Conservation (phyloP, 1,140 invertebrate species). For the Drosophila serrata region DNA sequence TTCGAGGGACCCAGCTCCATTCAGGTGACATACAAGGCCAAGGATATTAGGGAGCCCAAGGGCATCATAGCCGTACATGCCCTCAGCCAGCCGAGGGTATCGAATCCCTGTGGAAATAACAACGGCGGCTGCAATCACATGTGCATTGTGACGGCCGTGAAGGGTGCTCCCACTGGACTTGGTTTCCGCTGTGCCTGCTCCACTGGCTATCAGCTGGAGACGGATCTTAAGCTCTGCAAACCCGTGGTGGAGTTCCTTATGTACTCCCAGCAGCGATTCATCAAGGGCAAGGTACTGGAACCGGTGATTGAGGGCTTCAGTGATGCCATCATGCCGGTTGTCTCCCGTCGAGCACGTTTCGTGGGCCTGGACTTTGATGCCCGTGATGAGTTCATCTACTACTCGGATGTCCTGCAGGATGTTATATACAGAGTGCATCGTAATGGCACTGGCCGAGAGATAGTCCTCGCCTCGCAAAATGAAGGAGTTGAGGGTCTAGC, state of each 20-base stretch:
- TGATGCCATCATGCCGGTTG: slow-evolving; percentile 96
- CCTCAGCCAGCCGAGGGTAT: slow-evolving; percentile 90
- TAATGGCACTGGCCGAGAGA: slow-evolving; percentile 95
- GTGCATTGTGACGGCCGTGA: slow-evolving; percentile 95
- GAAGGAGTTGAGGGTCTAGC: slow-evolving; percentile 98
- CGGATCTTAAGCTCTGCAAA: slow-evolving; percentile 93
- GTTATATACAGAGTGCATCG: slow-evolving; percentile 97
- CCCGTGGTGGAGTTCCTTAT: slow-evolving; percentile 96
- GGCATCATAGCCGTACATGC: slow-evolving; percentile 93
- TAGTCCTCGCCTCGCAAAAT: slow-evolving; percentile 97
- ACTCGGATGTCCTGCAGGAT: slow-evolving; percentile 98
- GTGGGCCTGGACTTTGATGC: slow-evolving; percentile 99
- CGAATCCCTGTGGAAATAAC: slow-evolving; percentile 95
- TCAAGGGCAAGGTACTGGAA: slow-evolving; percentile 96
- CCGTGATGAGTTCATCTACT: slow-evolving; percentile 96
- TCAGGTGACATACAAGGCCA: slow-evolving; percentile 92
- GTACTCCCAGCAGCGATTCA: slow-evolving; percentile 98
- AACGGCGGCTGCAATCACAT: slow-evolving; percentile 98
- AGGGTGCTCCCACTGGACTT: slow-evolving; percentile 90
- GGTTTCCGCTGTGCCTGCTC: slow-evolving; percentile 98
- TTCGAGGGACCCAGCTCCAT: slow-evolving; percentile 92
- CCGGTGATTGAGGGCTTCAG: slow-evolving; percentile 96
- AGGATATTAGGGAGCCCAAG: slow-evolving; percentile 92
- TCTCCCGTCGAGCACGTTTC: slow-evolving; percentile 95
- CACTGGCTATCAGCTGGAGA: slow-evolving; percentile 93